Evolutionary conservation across 2,888 invertebrate species (phyloP), one percentile per base, ranked within the genome.

Genomic region (Panopea generosa): DNA sequence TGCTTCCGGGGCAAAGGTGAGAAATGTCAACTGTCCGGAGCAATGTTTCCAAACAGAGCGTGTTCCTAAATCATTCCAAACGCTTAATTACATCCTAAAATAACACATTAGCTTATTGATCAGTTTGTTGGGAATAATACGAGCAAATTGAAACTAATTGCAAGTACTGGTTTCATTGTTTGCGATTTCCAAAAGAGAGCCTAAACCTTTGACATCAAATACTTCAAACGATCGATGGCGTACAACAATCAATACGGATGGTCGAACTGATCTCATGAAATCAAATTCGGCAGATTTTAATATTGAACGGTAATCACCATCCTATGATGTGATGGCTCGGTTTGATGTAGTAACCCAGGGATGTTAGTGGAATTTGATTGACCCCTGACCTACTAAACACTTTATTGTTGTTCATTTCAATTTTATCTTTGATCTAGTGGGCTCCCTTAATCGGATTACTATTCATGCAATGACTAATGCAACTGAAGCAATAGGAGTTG

Each of bases 91-190:
- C 73, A 70, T 74, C 80, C 73, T 74, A 74, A 76, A 80, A 80
- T 80, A 80, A 80, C 80, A 80, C 76, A 76, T 77, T 70, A 70
- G 20, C 29, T 60, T 74, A 70, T 73, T 70, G 76, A 63, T 70
- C 70, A 38, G 43, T 70, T 63, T 76, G 70, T 63, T 26, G n/a
- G 61, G 38, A 60, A 53, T 49, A 69, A 73, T 47, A 40, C 40
- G 50, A 70, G 76, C 80, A 77, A 80, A 80, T 80, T 77, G 72
- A 77, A 74, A 69, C 76, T 73, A 80, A 80, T 80, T 77, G 80
- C 43, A 70, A 59, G 71, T 59, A 70, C 49, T 55, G 60, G 55
- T 62, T n/a, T 45, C 63, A 59, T 76, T 80, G 67, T 67, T 60
- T 38, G 33, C 18, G 73, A 70, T 57, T 67, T 70, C 73, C 66